A percentile compares a stretch with the other conserved stretches of the same genome.
Evolutionary conservation across 2,113 vertebrate species (phyloP).

Genomic region (Hippolais icterina): DNA sequence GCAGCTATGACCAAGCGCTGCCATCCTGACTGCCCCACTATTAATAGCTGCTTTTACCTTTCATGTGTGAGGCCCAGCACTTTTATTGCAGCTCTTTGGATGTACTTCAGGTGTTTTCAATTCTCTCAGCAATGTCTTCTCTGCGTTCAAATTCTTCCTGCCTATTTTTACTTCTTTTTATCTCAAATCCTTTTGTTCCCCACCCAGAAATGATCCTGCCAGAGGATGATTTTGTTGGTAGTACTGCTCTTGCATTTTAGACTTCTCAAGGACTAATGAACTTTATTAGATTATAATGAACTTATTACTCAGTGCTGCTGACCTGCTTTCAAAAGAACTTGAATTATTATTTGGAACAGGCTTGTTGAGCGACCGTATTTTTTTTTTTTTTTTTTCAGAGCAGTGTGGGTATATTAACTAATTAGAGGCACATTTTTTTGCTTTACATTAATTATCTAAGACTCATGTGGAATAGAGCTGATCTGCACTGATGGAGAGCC

Average conservation of each 20-base stretch:
- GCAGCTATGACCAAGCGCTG: background rate
- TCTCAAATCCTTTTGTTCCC: constrained; percentile 12
- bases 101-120: constrained; percentile 48
- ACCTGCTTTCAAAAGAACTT: constrained; percentile 54
- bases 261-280: constrained; percentile 72
- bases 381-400: background rate
- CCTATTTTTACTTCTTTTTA: constrained; percentile 65
- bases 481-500: background rate
- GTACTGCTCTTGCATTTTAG: constrained; percentile 39
- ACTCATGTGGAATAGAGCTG: background rate
- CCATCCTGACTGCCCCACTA: background rate
- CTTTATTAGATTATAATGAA: constrained; percentile 72
- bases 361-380: constrained; percentile 26
- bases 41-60: constrained; percentile 45
- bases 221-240: constrained; percentile 48
- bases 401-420: constrained; percentile 18
- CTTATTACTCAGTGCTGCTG: constrained; percentile 63
- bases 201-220: constrained; percentile 34
- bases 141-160: constrained; percentile 33
- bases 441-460: background rate
- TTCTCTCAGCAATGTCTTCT: constrained; percentile 41
- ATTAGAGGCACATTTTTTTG: background rate
- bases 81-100: constrained; percentile 19
- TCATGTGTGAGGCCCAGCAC: background rate
- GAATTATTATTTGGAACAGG: constrained; percentile 65